Conservation (phyloP, 2,888 invertebrate genomes). For the Acleris literana region DNA sequence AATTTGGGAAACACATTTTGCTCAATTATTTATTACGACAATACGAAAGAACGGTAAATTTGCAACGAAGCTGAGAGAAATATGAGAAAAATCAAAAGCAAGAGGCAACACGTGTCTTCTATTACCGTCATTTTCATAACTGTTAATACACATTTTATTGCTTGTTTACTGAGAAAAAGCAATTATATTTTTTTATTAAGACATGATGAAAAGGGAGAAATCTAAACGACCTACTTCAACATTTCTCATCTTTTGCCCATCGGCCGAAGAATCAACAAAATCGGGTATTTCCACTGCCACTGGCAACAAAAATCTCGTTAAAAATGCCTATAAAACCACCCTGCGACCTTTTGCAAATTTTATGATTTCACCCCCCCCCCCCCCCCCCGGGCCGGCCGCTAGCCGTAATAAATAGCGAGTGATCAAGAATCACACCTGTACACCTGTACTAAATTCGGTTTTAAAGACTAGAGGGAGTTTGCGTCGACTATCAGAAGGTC, state of each 20-base stretch:
- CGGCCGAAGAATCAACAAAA: constrained; percentile 13
- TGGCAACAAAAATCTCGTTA: constrained; percentile 45
- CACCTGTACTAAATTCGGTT: constrained; percentile 45
- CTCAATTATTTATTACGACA: too few relatives aligned
- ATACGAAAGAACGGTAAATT: too few relatives aligned
- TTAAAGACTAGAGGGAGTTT: constrained; percentile 40
- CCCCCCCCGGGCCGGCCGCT: constrained; percentile 40
- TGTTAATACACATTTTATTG: too few relatives aligned
- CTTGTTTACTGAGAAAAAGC: too few relatives aligned
- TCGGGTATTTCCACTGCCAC: constrained; percentile 47
- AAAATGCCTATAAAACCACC: constrained; percentile 49
- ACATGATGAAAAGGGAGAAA: too few relatives aligned
- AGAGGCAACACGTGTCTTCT: too few relatives aligned
- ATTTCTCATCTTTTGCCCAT: background rate
- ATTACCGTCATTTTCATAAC: too few relatives aligned
- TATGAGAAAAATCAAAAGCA: too few relatives aligned
- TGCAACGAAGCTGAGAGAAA: too few relatives aligned
- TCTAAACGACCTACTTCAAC: too few relatives aligned
- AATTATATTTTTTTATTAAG: too few relatives aligned
- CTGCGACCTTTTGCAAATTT: constrained; percentile 53
- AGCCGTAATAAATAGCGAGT: constrained; percentile 45
- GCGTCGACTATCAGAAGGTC: background rate
- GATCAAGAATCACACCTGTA: constrained; percentile 41
- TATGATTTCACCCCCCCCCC: constrained; percentile 48
- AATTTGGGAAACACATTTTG: too few relatives aligned